These are phyloP conservation scores for Podarcis muralis DNA, from an alignment of 2,113 vertebrate species.

Conservation along the genomic window DNA sequence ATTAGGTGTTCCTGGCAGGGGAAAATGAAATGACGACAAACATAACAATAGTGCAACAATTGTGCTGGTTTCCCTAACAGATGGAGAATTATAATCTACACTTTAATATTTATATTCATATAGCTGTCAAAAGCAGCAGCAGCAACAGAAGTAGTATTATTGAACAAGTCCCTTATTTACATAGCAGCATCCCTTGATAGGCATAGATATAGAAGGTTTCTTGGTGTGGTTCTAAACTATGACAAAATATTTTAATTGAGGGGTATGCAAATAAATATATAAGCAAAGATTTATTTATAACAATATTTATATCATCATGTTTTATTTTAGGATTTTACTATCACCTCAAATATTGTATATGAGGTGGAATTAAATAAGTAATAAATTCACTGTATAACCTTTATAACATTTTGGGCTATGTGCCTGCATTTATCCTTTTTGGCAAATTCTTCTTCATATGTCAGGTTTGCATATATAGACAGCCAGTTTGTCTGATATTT, in stretches of 20 bases:
- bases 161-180: neutral
- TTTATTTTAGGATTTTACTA: neutral
- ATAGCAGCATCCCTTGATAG: neutral
- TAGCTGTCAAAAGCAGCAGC: no score
- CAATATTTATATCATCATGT: neutral
- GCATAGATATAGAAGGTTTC: no score
- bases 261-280: no score
- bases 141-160: neutral
- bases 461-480: constrained; percentile 70
- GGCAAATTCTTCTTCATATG: constrained; percentile 55
- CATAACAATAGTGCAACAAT: neutral
- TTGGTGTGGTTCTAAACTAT: neutral
- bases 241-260: neutral
- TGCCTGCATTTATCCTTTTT: constrained; percentile 69
- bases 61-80: neutral
- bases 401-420: constrained; percentile 67
- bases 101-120: neutral
- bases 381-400: constrained; percentile 5
- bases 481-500: constrained; percentile 81
- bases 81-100: neutral
- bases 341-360: neutral
- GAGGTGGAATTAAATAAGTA: constrained; percentile 55
- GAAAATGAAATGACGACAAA: neutral
- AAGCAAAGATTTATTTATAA: neutral
- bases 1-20: no score